Percentiles rank a stretch among this genome's conserved stretches.
phyloP scores from a whole-genome alignment of 2,113 vertebrate genomes.

The Heterocephalus glaber region DNA sequence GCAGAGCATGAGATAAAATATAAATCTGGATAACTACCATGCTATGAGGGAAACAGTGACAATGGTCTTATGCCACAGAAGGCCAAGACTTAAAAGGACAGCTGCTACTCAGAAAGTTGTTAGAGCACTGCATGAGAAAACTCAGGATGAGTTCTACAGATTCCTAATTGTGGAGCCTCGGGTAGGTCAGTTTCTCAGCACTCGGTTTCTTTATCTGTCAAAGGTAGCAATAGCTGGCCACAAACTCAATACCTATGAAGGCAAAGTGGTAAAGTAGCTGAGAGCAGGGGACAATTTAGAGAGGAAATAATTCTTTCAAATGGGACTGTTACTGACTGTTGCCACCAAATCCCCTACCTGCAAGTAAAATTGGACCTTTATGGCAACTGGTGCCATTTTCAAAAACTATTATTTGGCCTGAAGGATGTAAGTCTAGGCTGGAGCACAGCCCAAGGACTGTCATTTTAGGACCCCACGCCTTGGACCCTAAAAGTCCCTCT shows the following conservation, averaged over 20 bases:
- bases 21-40: neutral
- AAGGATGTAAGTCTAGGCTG: neutral
- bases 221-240: neutral
- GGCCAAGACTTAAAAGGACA: neutral
- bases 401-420: neutral
- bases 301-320: neutral
- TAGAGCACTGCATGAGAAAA: neutral
- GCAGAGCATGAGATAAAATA: neutral
- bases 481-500: neutral
- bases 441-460: neutral
- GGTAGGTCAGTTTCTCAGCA: neutral
- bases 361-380: neutral
- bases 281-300: neutral
- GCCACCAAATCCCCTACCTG: neutral
- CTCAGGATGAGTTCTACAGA: neutral
- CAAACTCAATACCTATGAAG: neutral
- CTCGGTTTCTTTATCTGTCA: neutral
- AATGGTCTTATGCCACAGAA: neutral
- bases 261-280: neutral
- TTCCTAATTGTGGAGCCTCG: neutral
- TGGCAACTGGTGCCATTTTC: neutral
- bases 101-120: neutral
- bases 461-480: neutral
- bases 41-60: neutral
- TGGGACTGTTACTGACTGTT: neutral